phyloP scores from a whole-genome alignment of 2,888 invertebrate species.

The Meteorus colon region DNA sequence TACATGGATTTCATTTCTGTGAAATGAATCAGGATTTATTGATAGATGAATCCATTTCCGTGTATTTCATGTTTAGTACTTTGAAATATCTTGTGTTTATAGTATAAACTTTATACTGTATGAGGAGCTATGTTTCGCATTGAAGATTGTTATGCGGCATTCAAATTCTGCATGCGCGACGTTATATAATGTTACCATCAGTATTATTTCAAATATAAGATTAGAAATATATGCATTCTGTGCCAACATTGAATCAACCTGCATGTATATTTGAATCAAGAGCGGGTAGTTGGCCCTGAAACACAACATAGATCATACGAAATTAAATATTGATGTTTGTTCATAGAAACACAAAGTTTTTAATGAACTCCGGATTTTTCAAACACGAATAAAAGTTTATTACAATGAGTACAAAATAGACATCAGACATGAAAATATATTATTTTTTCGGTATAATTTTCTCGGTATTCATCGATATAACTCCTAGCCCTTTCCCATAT shows the following conservation, averaged over 20 bases:
- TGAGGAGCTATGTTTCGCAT: not conserved
- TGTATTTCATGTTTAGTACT: not conserved
- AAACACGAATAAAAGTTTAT: not conserved
- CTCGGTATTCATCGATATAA: constrained; percentile 56
- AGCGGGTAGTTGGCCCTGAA: no score
- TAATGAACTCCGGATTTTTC: no score
- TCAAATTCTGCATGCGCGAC: not conserved
- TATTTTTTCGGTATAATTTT: constrained; percentile 6
- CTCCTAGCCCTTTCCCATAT: constrained; percentile 76
- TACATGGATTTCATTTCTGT: not conserved
- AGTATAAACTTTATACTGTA: not conserved
- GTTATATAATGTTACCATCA: not conserved
- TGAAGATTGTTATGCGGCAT: not conserved
- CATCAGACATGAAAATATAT: not conserved
- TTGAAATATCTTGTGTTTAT: not conserved
- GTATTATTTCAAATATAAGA: not conserved
- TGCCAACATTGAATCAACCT: not conserved
- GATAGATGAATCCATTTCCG: not conserved
- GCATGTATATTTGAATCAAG: no score
- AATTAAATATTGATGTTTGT: no score
- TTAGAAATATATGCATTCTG: not conserved
- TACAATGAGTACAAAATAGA: not conserved
- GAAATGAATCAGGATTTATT: not conserved
- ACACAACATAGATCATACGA: not conserved
- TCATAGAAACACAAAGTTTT: no score